Evolutionary conservation across 2,888 invertebrate genomes (phyloP), one percentile per base, ranked within the genome.

Genomic region (Drosophila conformis): DNA sequence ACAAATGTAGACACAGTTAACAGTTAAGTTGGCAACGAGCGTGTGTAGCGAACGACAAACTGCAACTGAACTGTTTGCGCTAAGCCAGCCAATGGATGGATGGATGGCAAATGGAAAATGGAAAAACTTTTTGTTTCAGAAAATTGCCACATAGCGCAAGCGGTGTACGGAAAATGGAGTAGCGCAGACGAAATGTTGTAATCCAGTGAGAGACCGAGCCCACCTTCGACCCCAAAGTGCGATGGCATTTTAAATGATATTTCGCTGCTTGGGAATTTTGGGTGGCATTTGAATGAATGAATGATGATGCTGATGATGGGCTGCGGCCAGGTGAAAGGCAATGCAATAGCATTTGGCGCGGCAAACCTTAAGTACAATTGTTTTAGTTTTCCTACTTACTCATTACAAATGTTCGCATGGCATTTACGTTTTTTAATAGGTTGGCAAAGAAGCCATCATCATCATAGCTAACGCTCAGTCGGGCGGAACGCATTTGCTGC

Each of bases 221-320:
- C 71, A 83, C 70, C 83, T 86, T 64, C 82, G 80, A 85, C 73
- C 79, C 80, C 69, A 46, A 25, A 54, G 68, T 29, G 46, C 48
- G 72, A 73, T 84, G 88, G 89, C 82, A 89, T 87, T 83, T 83
- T 76, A 78, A 87, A 82, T 67, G 80, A 69, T 77, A 67, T 76
- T 71, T 61, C 53, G 73, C 58, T 64, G 67, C 80, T 57, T 88
- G 88, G 74, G 83, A 80, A 87, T 73, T 65, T 59, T 56, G 7
- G 13, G 62, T 60, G 67, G 67, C 67, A 58, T 83, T 79, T 79
- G 27, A 59, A 65, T 64, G 57, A 46, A 46, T 46, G 21, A 46
- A 46, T 46, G 21, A 46, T 46, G 21, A 46, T 46, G 40, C n/a
- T 38, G 36, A 38, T 56, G n/a, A n/a, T 58, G 53, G 51, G 56